Evolutionary conservation across 2,888 invertebrate species (phyloP).

Genomic region (Argyresthia albistria): DNA sequence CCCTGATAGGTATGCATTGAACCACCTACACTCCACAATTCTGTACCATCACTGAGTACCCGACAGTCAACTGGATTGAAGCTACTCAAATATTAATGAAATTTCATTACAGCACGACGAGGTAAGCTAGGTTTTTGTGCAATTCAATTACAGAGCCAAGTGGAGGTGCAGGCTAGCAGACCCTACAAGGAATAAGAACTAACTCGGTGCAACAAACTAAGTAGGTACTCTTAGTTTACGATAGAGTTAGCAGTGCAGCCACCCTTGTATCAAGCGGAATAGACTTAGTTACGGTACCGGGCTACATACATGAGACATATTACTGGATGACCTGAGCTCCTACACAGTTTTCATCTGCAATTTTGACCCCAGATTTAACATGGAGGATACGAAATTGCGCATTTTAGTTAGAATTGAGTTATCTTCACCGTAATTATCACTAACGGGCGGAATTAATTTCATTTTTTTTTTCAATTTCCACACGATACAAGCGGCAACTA

Average conservation of each 20-base stretch:
- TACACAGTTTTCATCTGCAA: too few species aligned
- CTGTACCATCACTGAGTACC: too few species aligned
- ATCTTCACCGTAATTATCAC: too few species aligned
- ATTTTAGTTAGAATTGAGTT: too few species aligned
- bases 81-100: constrained; percentile 2
- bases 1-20: too few species aligned
- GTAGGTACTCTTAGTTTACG: constrained; percentile 1
- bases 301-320: constrained; percentile 1
- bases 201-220: constrained; percentile 5
- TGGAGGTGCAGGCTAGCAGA: not conserved
- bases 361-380: too few species aligned
- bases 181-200: not conserved
- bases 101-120: constrained; percentile 10
- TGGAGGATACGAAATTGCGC: too few species aligned
- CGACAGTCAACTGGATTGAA: not conserved
- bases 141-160: not conserved
- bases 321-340: not conserved
- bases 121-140: constrained; percentile 7
- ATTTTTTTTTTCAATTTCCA: too few species aligned
- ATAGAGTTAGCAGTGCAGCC: constrained; percentile 5
- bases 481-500: too few species aligned
- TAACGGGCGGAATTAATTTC: too few species aligned
- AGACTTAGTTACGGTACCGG: not conserved
- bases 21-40: too few species aligned
- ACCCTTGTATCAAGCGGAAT: constrained; percentile 6